phyloP scores from a whole-genome alignment of 2,113 vertebrate genomes.

The Aegotheles bennettii region DNA sequence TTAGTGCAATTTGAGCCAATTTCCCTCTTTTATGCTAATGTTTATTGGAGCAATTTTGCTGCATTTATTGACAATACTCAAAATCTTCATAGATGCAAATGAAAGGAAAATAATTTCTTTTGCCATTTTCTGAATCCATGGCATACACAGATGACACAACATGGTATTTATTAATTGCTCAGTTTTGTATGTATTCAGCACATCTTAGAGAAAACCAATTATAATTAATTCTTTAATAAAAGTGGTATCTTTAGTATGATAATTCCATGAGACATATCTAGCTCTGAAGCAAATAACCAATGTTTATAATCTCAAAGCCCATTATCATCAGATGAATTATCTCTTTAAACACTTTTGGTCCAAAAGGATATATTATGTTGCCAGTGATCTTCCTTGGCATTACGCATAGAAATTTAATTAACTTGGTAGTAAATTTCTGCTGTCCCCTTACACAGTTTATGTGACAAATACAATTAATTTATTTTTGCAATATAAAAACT shows the following conservation, averaged over 20 bases:
- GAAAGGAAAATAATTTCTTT: not conserved
- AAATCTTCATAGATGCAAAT: not conserved
- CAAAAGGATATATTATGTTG: not conserved
- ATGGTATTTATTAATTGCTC: not conserved
- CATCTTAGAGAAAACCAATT: not conserved
- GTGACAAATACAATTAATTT: not conserved
- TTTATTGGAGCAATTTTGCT: not conserved
- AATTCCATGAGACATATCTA: not conserved
- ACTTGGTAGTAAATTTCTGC: not conserved
- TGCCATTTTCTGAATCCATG: not conserved
- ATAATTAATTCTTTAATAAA: not conserved
- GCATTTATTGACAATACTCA: not conserved
- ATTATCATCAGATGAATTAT: conserved; percentile 9
- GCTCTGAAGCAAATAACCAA: not conserved
- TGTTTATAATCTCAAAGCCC: not conserved
- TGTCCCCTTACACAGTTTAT: not conserved
- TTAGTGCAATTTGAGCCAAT: not conserved
- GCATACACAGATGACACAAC: not conserved
- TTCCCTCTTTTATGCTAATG: not conserved
- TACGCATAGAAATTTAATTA: not conserved
- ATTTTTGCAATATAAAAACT: not conserved
- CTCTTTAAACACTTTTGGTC: conserved; percentile 12
- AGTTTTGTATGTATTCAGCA: not conserved
- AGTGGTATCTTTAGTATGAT: not conserved
- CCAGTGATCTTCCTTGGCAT: not conserved